Evolutionary conservation across 1,140 invertebrate species (phyloP).

Genomic region (Trichoplusia ni): DNA sequence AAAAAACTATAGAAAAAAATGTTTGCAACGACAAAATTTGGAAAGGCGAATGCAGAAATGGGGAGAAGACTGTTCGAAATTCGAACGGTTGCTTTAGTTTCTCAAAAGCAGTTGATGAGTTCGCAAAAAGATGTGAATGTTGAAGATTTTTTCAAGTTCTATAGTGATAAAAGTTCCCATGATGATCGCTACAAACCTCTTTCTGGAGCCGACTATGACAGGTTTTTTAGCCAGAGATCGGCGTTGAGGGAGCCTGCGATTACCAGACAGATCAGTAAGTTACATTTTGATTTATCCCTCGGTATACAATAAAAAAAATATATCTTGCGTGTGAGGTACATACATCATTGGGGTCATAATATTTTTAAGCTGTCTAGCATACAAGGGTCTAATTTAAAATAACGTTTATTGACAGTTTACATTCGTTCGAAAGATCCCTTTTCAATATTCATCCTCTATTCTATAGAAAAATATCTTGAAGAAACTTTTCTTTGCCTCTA

Average conservation of each 20-base stretch:
- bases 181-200: slow-evolving; percentile 35
- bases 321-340: no score
- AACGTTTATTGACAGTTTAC: no score
- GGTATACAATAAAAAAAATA: no score
- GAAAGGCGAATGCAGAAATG: slow-evolving; percentile 6
- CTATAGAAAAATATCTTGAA: no score
- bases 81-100: neutral
- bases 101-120: slow-evolving; percentile 21
- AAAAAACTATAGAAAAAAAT: slow-evolving; percentile 17
- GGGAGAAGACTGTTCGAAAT: slow-evolving; percentile 24
- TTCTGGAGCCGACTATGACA: slow-evolving; percentile 56
- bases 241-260: slow-evolving; percentile 55
- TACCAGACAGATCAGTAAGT: slow-evolving; percentile 68
- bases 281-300: no score
- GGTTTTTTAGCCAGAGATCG: slow-evolving; percentile 58
- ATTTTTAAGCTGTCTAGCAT: no score
- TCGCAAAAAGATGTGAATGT: slow-evolving; percentile 37
- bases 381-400: no score
- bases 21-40: slow-evolving; percentile 27
- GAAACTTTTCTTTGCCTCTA: no score
- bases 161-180: slow-evolving; percentile 35
- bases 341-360: no score
- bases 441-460: no score
- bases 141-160: slow-evolving; percentile 60
- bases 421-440: no score